phyloP scores from a whole-genome alignment of 2,113 vertebrate species.

The Motacilla alba region DNA sequence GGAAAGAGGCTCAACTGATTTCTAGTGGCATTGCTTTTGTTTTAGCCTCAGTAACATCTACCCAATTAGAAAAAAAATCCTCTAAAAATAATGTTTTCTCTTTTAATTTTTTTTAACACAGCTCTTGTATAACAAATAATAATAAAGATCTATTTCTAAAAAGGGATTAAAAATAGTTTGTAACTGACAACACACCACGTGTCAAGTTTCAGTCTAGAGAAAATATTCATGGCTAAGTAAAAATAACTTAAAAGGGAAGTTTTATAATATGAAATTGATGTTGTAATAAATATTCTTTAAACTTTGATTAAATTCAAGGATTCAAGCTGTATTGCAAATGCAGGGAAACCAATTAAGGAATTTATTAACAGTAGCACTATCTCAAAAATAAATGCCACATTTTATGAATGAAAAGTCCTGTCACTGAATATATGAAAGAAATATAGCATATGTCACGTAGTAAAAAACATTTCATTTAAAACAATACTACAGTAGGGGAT shows the following conservation, averaged over 20 bases:
- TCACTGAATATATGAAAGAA: neutral
- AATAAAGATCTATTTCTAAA: neutral
- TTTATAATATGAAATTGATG: constrained; percentile 23
- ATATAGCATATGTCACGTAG: neutral
- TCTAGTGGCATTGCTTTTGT: neutral
- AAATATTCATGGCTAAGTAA: neutral
- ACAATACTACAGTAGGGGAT: neutral
- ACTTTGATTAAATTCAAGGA: constrained; percentile 59
- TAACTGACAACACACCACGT: neutral
- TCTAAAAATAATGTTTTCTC: neutral
- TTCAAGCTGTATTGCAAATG: constrained; percentile 31
- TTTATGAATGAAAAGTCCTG: constrained; percentile 45
- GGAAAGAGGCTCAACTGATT: neutral
- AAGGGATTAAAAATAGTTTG: neutral
- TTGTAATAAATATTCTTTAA: constrained; percentile 24
- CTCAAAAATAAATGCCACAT: constrained; percentile 54
- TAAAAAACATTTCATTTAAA: neutral
- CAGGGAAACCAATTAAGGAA: constrained; percentile 50
- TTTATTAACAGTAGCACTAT: constrained; percentile 58
- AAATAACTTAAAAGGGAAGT: neutral
- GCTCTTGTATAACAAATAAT: neutral
- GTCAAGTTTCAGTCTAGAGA: neutral
- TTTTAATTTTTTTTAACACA: neutral
- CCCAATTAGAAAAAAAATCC: neutral
- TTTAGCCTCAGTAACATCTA: neutral